A percentile compares a stretch with the other conserved stretches of the same genome.
These are phyloP conservation scores for Rhinolophus sinicus DNA, from an alignment of 2,113 vertebrate genomes.

Conservation along the genomic window DNA sequence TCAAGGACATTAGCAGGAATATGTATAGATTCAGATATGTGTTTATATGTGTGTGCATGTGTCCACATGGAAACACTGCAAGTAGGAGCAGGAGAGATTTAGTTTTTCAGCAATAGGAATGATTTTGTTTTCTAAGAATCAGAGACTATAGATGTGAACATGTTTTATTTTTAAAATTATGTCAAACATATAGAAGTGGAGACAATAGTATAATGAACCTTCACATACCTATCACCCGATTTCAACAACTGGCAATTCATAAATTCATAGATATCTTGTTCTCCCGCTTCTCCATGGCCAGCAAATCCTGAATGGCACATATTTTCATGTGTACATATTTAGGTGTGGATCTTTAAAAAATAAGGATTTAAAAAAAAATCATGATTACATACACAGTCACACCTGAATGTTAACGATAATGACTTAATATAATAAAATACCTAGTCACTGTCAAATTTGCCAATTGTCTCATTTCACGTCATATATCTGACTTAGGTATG, in stretches of 20 bases:
- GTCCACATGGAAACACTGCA: accelerated
- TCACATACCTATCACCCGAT: accelerated
- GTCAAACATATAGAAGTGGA: accelerated
- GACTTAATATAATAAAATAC: background rate
- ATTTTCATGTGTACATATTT: background rate
- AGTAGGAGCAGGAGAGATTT: background rate
- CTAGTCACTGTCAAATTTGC: background rate
- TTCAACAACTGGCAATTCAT: accelerated
- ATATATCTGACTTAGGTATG: accelerated
- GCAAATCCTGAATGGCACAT: background rate
- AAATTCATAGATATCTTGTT: background rate
- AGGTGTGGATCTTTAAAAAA: background rate
- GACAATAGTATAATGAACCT: accelerated
- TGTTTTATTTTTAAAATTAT: background rate
- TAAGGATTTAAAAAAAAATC: background rate
- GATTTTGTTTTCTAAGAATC: background rate
- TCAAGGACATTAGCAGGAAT: background rate
- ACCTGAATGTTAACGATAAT: background rate
- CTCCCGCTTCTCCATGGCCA: too few relatives aligned
- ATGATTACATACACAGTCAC: background rate
- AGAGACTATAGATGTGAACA: background rate
- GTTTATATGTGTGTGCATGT: accelerated
- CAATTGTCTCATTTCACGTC: background rate
- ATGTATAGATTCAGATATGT: accelerated
- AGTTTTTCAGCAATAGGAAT: too few relatives aligned